Evolutionary conservation across 2,888 invertebrate genomes (phyloP).

Genomic region (Eristalis tenax): DNA sequence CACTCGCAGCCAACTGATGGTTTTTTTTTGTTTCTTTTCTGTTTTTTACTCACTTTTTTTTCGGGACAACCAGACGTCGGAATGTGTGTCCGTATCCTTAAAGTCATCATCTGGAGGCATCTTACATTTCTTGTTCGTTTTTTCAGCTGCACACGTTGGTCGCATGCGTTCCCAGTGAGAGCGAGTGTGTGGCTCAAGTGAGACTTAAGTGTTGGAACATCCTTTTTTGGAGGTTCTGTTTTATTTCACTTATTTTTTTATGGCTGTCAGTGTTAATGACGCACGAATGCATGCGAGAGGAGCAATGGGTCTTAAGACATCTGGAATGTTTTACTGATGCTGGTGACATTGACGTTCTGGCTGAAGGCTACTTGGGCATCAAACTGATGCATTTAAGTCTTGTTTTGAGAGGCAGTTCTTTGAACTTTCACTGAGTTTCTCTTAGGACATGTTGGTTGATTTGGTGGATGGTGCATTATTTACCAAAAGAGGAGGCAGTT

Average conservation of each 20-base stretch:
- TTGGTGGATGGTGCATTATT: too few relatives aligned
- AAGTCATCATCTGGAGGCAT: conserved; percentile 60
- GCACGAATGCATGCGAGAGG: background rate
- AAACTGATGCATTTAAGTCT: background rate
- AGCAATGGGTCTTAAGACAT: background rate
- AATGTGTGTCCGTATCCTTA: conserved; percentile 61
- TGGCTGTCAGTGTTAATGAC: conserved; percentile 4
- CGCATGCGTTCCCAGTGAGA: conserved; percentile 37
- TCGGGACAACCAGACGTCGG: conserved; percentile 37
- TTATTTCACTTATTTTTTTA: conserved; percentile 3
- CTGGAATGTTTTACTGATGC: background rate
- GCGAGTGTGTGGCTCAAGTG: conserved; percentile 12
- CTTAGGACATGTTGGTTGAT: too few relatives aligned
- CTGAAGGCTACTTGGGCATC: background rate
- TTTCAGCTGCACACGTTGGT: conserved; percentile 60
- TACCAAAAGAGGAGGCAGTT: too few relatives aligned
- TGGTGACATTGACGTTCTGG: background rate
- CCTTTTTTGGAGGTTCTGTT: background rate
- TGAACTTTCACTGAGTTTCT: background rate
- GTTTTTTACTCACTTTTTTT: background rate
- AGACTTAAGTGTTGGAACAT: conserved; percentile 45
- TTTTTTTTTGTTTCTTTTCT: background rate
- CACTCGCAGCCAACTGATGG: background rate
- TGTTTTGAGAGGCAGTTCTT: background rate
- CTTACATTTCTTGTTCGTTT: conserved; percentile 53